Percentiles rank a stretch among this genome's conserved stretches.
Evolutionary conservation across 2,797 vertebrate species (phyloP).

Genomic region (Lacerta bilineata): DNA sequence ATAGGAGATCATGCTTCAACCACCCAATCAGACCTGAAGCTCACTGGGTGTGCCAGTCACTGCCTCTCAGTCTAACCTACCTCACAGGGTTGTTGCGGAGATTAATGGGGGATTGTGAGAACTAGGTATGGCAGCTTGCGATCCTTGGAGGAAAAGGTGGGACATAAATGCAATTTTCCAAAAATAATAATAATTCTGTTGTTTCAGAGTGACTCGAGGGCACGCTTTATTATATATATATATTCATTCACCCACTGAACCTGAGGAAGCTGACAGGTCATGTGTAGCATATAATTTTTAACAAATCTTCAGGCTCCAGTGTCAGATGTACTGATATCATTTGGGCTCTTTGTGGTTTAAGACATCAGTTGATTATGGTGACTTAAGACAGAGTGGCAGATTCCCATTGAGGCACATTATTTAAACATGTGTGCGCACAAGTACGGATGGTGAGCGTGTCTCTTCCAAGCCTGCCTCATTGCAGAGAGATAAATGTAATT

Average conservation of each 20-base stretch:
- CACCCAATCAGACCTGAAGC: too few relatives aligned
- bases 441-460: neutral
- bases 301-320: neutral
- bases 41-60: too few relatives aligned
- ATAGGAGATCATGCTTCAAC: too few relatives aligned
- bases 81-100: too few relatives aligned
- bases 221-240: too few relatives aligned
- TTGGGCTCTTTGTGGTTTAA: neutral
- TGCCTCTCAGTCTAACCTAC: too few relatives aligned
- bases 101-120: too few relatives aligned
- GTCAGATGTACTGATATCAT: neutral
- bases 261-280: neutral
- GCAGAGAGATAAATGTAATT: conserved; percentile 11
- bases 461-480: conserved; percentile 6
- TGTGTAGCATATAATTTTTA: neutral
- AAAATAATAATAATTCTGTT: too few relatives aligned
- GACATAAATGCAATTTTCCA: too few relatives aligned
- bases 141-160: too few relatives aligned
- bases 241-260: neutral
- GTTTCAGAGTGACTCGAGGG: neutral
- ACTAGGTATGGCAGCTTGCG: too few relatives aligned
- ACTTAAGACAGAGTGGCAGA: neutral
- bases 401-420: neutral
- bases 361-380: conserved; percentile 1
- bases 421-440: neutral